phyloP scores from a whole-genome alignment of 2,888 invertebrate genomes.

The Panzeria rudis region DNA sequence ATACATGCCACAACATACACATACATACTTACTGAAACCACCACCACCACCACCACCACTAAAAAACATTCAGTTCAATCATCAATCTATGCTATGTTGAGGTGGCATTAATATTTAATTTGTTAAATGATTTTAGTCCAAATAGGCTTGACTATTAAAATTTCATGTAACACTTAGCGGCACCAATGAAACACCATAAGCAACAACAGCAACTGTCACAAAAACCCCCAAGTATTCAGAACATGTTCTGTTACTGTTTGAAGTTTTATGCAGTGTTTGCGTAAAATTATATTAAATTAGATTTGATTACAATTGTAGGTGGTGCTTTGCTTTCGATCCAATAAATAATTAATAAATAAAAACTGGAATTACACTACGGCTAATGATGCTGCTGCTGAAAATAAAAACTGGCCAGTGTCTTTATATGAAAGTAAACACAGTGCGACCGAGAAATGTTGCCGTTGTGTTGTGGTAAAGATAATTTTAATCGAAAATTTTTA shows the following conservation, averaged over 20 bases:
- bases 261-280: background rate
- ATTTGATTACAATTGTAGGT: background rate
- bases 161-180: slow-evolving; percentile 47
- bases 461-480: too few relatives aligned
- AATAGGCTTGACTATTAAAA: slow-evolving; percentile 38
- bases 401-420: too few relatives aligned
- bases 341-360: background rate
- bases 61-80: background rate
- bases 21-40: background rate
- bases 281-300: background rate
- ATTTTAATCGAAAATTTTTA: too few relatives aligned
- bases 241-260: background rate
- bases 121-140: slow-evolving; percentile 57
- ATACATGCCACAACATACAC: slow-evolving; percentile 6
- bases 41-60: background rate
- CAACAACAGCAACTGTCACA: background rate
- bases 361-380: too few relatives aligned
- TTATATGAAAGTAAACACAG: too few relatives aligned
- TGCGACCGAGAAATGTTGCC: too few relatives aligned
- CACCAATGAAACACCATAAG: background rate
- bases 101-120: slow-evolving; percentile 58
- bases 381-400: background rate
- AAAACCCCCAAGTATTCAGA: background rate
- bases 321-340: background rate
- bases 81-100: background rate